Evolutionary conservation across 2,888 invertebrate species (phyloP).

Genomic region (Meiosimyza platycephala): DNA sequence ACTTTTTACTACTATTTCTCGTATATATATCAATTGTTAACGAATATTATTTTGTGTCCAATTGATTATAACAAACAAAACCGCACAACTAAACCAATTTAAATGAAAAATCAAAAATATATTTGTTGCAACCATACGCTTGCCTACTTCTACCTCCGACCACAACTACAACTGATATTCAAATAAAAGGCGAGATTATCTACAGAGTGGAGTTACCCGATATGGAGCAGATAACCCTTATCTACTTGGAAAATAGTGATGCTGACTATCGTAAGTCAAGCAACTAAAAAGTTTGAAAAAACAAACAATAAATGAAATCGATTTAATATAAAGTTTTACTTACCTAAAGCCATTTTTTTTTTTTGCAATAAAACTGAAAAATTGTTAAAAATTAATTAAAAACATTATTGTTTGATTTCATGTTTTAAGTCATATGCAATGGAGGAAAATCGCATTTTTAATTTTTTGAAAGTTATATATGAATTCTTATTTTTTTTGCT

Average conservation of each 20-base stretch:
- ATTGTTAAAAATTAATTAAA: conserved; percentile 25
- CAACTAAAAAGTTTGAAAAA: conserved; percentile 56
- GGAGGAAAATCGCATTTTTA: conserved; percentile 23
- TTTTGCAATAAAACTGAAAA: conserved; percentile 25
- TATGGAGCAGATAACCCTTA: conserved; percentile 94
- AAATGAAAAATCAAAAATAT: conserved; percentile 37
- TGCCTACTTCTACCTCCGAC: conserved; percentile 38
- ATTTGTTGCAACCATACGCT: conserved; percentile 45
- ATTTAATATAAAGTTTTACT: conserved; percentile 23
- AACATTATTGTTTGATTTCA: conserved; percentile 32
- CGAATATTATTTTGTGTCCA: conserved; percentile 3
- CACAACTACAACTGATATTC: conserved; percentile 35
- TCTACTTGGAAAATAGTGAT: conserved; percentile 87
- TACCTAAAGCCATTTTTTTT: background rate
- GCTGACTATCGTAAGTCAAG: conserved; percentile 70
- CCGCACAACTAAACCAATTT: conserved; percentile 12
- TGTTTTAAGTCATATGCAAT: conserved; percentile 18
- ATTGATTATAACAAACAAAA: conserved; percentile 3
- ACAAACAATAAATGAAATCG: conserved; percentile 39
- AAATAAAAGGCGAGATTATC: conserved; percentile 82
- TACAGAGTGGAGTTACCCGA: conserved; percentile 93
- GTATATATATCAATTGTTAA: conserved; percentile 23
- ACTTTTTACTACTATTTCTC: conserved; percentile 34
- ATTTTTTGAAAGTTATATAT: conserved; percentile 1
- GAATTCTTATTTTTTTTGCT: conserved; percentile 2